phyloP scores from a whole-genome alignment of 2,888 invertebrate species.

The Lithophane ornitopus region DNA sequence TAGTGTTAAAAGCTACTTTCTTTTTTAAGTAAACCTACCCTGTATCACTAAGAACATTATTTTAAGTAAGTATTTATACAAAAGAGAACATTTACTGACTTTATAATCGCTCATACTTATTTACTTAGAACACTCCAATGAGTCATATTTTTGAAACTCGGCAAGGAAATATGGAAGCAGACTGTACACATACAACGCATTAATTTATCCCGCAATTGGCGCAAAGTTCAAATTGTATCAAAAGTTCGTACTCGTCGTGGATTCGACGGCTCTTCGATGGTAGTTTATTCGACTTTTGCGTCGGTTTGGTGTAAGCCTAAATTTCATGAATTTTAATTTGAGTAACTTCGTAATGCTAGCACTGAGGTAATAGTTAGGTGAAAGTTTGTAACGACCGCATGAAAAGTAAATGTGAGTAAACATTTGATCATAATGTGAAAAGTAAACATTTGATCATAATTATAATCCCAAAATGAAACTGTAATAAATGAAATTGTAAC shows the following conservation, averaged over 20 bases:
- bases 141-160: constrained; percentile 31
- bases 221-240: constrained; percentile 65
- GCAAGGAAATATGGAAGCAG: constrained; percentile 28
- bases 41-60: not conserved
- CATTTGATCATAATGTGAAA: constrained; percentile 31
- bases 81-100: constrained; percentile 9
- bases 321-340: constrained; percentile 59
- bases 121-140: constrained; percentile 12
- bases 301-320: constrained; percentile 40
- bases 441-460: constrained; percentile 31
- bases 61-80: not conserved
- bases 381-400: constrained; percentile 28
- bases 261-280: constrained; percentile 52
- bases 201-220: constrained; percentile 62
- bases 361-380: constrained; percentile 25
- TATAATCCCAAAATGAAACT: constrained; percentile 25
- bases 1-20: not conserved
- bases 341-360: constrained; percentile 44
- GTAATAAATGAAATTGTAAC: constrained; percentile 5
- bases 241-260: constrained; percentile 57
- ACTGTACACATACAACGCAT: constrained; percentile 35
- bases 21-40: not conserved
- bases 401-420: constrained; percentile 19
- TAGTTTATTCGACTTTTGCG: constrained; percentile 57
- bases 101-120: constrained; percentile 8